Conservation (phyloP, 2,888 invertebrate species). For the Drosophila limbata region DNA sequence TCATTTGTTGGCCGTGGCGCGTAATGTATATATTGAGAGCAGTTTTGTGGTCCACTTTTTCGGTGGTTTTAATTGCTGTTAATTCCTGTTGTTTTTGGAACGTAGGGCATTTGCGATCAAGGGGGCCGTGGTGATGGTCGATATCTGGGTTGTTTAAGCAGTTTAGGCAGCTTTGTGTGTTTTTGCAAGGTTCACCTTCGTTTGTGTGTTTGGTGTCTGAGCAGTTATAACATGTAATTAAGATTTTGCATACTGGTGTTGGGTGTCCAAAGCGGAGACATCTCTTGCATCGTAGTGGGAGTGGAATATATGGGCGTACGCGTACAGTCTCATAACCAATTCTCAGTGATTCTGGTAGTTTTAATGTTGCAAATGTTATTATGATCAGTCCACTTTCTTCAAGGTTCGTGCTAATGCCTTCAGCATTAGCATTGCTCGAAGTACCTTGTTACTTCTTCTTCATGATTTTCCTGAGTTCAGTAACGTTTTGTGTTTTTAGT, state of each 20-base stretch:
- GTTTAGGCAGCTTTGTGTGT: background rate
- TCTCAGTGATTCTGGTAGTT: constrained; percentile 7
- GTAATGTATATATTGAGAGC: no score
- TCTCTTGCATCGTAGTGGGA: constrained; percentile 32
- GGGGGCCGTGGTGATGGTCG: no score
- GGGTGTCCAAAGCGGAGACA: constrained; percentile 41
- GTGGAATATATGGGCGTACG: constrained; percentile 26
- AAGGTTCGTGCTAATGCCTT: no score
- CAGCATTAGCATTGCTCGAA: no score
- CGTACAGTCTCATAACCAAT: constrained; percentile 3
- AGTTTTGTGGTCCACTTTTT: no score
- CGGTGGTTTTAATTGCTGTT: no score
- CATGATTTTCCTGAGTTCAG: no score
- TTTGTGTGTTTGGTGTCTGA: background rate
- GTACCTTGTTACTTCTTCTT: no score
- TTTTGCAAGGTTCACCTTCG: background rate
- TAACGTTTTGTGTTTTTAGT: no score
- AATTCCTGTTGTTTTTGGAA: background rate
- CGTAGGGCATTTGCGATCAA: background rate
- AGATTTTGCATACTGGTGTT: constrained; percentile 23
- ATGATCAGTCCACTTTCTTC: constrained; percentile 1
- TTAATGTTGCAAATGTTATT: constrained; percentile 6
- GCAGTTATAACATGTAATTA: background rate
- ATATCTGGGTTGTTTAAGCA: background rate
- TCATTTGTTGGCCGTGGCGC: no score